A percentile compares a stretch with the other conserved stretches of the same genome.
Conservation (phyloP, 2,888 invertebrate genomes). For the Caprella mutica region DNA sequence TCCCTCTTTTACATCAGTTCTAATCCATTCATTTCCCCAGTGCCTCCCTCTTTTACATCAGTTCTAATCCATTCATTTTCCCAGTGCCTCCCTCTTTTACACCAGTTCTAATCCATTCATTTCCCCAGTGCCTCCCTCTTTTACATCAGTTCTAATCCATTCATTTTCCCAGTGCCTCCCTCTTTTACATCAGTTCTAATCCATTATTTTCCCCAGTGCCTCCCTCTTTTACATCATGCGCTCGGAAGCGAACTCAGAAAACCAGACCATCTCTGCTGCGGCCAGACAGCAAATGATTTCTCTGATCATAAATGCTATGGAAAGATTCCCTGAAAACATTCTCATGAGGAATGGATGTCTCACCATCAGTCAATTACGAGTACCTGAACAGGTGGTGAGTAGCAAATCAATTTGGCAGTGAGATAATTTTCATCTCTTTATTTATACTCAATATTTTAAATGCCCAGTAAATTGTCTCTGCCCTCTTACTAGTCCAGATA, state of each 20-base stretch:
- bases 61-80: too few species aligned
- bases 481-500: too few species aligned
- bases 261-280: slow-evolving; percentile 56
- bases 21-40: too few species aligned
- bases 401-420: neutral
- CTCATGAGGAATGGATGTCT: slow-evolving; percentile 95
- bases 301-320: slow-evolving; percentile 78
- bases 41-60: too few species aligned
- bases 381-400: slow-evolving; percentile 81
- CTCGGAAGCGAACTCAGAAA: slow-evolving; percentile 62
- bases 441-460: slow-evolving; percentile 17
- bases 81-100: too few species aligned
- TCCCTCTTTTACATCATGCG: slow-evolving; percentile 72
- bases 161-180: too few species aligned
- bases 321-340: slow-evolving; percentile 71
- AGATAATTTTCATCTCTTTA: slow-evolving; percentile 2
- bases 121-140: too few species aligned
- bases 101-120: too few species aligned
- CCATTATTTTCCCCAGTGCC: too few species aligned
- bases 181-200: slow-evolving; percentile 88
- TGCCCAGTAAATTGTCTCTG: too few species aligned
- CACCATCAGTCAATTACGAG: slow-evolving; percentile 85
- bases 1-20: too few species aligned
- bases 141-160: too few species aligned
- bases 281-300: slow-evolving; percentile 68